Evolutionary conservation across 2,797 vertebrate genomes (phyloP).

Genomic region (Champsocephalus esox): DNA sequence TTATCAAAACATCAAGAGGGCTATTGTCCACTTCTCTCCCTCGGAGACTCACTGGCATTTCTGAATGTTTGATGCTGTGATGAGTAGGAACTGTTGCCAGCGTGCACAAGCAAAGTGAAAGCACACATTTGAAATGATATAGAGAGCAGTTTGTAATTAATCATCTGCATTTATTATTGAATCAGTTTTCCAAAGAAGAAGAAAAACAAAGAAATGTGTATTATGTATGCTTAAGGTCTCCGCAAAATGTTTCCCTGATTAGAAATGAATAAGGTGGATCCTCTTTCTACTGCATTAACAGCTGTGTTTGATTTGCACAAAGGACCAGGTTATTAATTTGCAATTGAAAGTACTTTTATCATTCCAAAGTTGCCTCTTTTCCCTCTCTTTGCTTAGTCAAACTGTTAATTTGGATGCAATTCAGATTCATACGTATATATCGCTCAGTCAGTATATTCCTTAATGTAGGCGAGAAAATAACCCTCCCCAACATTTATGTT

Average conservation of each 20-base stretch:
- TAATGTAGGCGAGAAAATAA: background rate
- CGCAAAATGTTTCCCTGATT: background rate
- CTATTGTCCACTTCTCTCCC: constrained; percentile 79
- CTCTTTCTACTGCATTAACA: background rate
- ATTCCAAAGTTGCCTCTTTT: background rate
- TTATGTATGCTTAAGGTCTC: background rate
- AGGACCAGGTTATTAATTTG: background rate
- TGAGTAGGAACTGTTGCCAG: constrained; percentile 30
- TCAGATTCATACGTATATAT: background rate
- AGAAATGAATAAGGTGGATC: background rate
- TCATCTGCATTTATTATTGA: background rate
- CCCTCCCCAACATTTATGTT: background rate
- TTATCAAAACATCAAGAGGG: constrained; percentile 83
- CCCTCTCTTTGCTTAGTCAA: background rate
- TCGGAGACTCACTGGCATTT: constrained; percentile 82
- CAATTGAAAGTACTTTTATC: background rate
- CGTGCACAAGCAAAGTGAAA: constrained; percentile 14
- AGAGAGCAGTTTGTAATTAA: constrained; percentile 1
- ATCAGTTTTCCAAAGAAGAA: constrained; percentile 1
- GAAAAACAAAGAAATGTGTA: background rate
- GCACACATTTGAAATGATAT: constrained; percentile 18
- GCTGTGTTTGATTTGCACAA: background rate
- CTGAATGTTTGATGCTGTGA: constrained; percentile 68
- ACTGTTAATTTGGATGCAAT: background rate
- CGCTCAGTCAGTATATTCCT: background rate